A percentile compares a stretch with the other conserved stretches of the same genome.
Evolutionary conservation across 2,113 vertebrate species (phyloP).

Genomic region (Butastur rufipennis): DNA sequence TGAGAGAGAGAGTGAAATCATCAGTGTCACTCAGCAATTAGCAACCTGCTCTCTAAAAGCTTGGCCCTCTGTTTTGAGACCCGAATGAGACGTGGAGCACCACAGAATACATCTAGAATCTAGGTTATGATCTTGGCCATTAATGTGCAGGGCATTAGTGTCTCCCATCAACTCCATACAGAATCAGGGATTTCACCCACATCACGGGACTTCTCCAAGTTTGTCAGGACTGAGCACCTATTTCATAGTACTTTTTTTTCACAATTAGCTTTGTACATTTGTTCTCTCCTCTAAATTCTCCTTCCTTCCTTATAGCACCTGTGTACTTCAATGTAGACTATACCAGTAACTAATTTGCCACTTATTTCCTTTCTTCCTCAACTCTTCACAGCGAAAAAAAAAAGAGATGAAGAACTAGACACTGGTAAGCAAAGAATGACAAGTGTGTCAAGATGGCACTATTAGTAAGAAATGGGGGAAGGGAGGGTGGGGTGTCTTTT

Average conservation of each 20-base stretch:
- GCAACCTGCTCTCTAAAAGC: neutral
- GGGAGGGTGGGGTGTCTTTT: neutral
- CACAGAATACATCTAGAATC: neutral
- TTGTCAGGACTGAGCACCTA: neutral
- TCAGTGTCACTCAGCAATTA: neutral
- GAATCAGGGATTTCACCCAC: neutral
- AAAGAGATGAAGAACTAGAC: neutral
- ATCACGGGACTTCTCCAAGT: neutral
- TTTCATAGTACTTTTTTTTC: neutral
- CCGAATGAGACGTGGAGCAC: neutral
- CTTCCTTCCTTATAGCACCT: neutral
- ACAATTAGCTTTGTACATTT: neutral
- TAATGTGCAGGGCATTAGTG: neutral
- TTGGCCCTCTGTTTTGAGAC: neutral
- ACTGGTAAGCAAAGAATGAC: neutral
- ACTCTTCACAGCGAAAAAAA: neutral
- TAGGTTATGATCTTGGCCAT: neutral
- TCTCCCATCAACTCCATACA: neutral
- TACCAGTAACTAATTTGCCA: neutral
- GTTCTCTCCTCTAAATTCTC: neutral
- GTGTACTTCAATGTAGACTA: neutral
- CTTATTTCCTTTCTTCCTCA: neutral
- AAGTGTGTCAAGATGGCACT: neutral
- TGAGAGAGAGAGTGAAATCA: neutral
- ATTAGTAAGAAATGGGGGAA: neutral